Percentiles rank a stretch among this genome's conserved stretches.
Conservation (phyloP, 2,113 vertebrate species). For the Oryzias woworae region DNA sequence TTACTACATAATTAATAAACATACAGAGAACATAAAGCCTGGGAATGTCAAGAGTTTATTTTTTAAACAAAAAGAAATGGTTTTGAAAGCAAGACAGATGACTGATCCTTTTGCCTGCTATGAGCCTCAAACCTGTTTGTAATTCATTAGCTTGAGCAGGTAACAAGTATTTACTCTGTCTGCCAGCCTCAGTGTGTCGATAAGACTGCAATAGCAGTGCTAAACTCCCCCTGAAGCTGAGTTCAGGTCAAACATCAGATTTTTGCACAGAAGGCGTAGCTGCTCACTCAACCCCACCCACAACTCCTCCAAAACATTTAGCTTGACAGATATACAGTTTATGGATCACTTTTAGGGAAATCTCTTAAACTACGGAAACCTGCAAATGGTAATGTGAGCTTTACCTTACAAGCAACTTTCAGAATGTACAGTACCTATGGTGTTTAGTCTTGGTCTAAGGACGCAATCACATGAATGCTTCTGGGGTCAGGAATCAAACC, state of each 20-base stretch:
- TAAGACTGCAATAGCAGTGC: neutral
- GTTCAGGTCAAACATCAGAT: neutral
- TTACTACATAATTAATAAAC: conserved; percentile 48
- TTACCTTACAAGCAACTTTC: too few relatives aligned
- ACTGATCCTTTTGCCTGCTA: conserved; percentile 29
- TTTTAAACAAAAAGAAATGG: conserved; percentile 14
- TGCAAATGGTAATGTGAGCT: too few relatives aligned
- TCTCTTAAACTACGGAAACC: too few relatives aligned
- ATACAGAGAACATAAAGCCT: conserved; percentile 43
- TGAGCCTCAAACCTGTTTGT: conserved; percentile 20
- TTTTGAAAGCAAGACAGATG: conserved; percentile 44
- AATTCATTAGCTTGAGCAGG: conserved; percentile 19
- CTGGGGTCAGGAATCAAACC: too few relatives aligned
- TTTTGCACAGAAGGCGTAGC: neutral
- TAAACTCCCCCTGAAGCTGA: conserved; percentile 1
- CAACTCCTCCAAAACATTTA: neutral
- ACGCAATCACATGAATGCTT: too few relatives aligned
- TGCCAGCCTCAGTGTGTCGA: conserved; percentile 4
- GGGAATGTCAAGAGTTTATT: conserved; percentile 30
- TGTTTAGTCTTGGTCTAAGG: too few relatives aligned
- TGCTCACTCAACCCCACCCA: neutral
- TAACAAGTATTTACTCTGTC: conserved; percentile 22
- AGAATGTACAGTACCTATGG: too few relatives aligned
- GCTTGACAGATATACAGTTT: neutral
- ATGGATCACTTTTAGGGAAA: too few relatives aligned